These are phyloP conservation scores for Odocoileus hemionus DNA, from an alignment of 2,113 vertebrate genomes.

Conservation along the genomic window DNA sequence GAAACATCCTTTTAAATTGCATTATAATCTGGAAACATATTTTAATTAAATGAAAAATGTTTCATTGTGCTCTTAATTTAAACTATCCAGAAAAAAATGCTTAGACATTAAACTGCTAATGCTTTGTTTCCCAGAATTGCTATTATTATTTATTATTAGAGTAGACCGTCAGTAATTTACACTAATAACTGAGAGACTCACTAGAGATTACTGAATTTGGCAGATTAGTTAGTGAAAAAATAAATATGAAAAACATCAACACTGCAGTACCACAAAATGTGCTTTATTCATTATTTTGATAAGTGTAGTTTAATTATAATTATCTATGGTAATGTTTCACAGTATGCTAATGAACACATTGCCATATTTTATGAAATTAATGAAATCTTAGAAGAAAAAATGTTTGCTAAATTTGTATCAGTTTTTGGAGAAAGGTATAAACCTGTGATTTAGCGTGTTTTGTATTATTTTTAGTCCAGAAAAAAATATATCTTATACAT, in stretches of 20 bases:
- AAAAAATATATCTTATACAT: neutral
- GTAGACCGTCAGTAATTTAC: conserved; percentile 43
- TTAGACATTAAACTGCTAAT: conserved; percentile 43
- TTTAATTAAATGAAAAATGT: conserved; percentile 43
- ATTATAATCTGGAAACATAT: conserved; percentile 23
- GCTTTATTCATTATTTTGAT: conserved; percentile 66
- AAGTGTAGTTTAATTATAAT: conserved; percentile 67
- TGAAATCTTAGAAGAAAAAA: conserved; percentile 43
- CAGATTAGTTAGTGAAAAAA: conserved; percentile 56
- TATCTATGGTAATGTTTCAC: conserved; percentile 55
- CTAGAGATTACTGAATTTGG: conserved; percentile 51
- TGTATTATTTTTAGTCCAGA: neutral
- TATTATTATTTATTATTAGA: conserved; percentile 63
- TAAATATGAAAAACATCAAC: conserved; percentile 54
- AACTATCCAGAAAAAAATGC: neutral
- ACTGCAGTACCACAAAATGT: conserved; percentile 29
- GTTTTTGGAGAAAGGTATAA: neutral
- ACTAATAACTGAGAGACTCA: conserved; percentile 58
- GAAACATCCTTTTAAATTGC: conserved; percentile 11
- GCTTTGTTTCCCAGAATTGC: conserved; percentile 36
- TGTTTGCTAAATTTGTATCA: neutral
- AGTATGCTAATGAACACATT: conserved; percentile 49
- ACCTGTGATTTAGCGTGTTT: neutral
- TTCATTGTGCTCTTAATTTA: conserved; percentile 28
- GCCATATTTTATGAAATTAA: conserved; percentile 48